phyloP scores from a whole-genome alignment of 2,113 vertebrate species.

The Agapornis roseicollis region DNA sequence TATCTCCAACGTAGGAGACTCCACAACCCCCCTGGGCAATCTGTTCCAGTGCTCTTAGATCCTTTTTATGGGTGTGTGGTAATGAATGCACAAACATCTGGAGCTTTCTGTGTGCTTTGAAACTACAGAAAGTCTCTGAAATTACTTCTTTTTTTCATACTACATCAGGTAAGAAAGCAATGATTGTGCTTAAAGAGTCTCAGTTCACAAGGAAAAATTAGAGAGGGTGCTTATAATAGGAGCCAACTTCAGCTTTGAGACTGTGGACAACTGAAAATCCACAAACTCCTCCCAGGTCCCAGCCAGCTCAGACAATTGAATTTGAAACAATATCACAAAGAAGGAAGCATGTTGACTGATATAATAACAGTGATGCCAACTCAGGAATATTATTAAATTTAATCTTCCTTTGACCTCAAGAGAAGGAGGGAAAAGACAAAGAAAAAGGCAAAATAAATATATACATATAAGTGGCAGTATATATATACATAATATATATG shows the following conservation, averaged over 20 bases:
- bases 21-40: too few species aligned
- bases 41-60: too few species aligned
- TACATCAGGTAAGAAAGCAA: neutral
- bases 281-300: neutral
- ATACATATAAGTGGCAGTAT: neutral
- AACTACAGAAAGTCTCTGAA: neutral
- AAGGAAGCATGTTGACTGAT: neutral
- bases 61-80: rapidly evolving
- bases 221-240: neutral
- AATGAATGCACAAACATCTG: neutral
- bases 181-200: neutral
- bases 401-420: neutral
- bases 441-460: neutral
- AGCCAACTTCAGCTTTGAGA: neutral
- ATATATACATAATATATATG: too few species aligned
- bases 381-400: neutral
- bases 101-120: neutral
- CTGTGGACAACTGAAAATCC: neutral
- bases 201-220: neutral
- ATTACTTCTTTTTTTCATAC: neutral
- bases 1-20: too few species aligned
- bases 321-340: neutral
- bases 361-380: neutral
- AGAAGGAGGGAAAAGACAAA: neutral
- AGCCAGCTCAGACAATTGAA: neutral